phyloP scores from a whole-genome alignment of 2,888 invertebrate species.

The Yponomeuta cagnagella region DNA sequence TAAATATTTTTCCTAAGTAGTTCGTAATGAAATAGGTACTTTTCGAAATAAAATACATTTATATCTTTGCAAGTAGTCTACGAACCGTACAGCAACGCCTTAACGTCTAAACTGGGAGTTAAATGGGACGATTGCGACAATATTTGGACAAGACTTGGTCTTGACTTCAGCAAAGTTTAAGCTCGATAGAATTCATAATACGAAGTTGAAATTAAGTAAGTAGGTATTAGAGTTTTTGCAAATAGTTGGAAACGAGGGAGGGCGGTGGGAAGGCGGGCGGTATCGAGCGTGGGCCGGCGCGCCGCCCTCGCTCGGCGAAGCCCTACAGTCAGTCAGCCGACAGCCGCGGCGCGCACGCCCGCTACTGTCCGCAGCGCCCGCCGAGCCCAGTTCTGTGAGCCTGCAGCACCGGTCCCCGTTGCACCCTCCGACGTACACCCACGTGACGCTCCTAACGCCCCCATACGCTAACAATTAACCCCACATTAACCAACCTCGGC shows the following conservation, averaged over 20 bases:
- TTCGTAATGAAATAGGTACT: background rate
- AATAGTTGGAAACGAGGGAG: constrained; percentile 45
- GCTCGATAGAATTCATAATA: background rate
- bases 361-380: constrained; percentile 22
- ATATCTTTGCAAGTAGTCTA: background rate
- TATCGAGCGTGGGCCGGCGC: constrained; percentile 68
- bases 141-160: background rate
- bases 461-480: constrained; percentile 23
- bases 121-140: background rate
- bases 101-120: background rate
- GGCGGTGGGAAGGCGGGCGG: constrained; percentile 59
- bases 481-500: background rate
- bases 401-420: background rate
- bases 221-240: constrained; percentile 15
- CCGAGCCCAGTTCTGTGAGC: constrained; percentile 18
- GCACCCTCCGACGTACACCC: constrained; percentile 19
- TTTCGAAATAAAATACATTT: background rate
- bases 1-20: background rate
- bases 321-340: constrained; percentile 53
- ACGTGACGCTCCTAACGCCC: constrained; percentile 21
- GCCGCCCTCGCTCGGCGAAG: constrained; percentile 66
- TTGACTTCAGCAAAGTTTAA: constrained; percentile 2
- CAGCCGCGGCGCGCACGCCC: constrained; percentile 51
- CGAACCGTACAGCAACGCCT: background rate
- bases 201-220: constrained; percentile 8